A percentile compares a stretch with the other conserved stretches of the same genome.
These are phyloP conservation scores for Macropus fuliginosus DNA, from an alignment of 2,797 vertebrate genomes.

Conservation along the genomic window DNA sequence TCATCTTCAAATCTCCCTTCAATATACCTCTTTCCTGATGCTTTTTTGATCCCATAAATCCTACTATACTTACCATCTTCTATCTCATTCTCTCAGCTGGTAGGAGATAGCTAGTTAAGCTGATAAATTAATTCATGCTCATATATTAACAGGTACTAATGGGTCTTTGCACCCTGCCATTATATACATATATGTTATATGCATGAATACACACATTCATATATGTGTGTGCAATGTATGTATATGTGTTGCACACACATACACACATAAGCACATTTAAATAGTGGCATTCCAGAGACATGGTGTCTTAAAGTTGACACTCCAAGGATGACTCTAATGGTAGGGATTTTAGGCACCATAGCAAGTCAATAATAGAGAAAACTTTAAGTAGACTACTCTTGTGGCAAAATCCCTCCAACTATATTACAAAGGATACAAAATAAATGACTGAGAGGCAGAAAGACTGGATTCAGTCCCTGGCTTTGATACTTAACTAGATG, in stretches of 20 bases:
- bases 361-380: not conserved
- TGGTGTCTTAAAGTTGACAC: not conserved
- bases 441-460: not conserved
- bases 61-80: not conserved
- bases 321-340: not conserved
- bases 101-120: not conserved
- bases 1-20: not conserved
- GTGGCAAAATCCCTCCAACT: not conserved
- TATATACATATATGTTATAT: not conserved
- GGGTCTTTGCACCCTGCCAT: not conserved
- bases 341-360: not conserved
- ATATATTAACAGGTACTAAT: not conserved
- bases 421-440: not conserved
- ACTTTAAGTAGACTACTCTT: not conserved
- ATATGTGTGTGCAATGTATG: not conserved
- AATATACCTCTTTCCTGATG: not conserved
- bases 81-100: not conserved
- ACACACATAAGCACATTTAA: not conserved
- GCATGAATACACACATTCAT: not conserved
- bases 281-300: not conserved
- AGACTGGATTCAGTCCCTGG: not conserved
- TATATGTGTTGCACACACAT: not conserved
- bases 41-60: not conserved
- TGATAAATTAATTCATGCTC: not conserved
- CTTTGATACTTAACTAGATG: not conserved